A percentile compares a stretch with the other conserved stretches of the same genome.
Conservation (phyloP, 2,888 invertebrate species). For the Amphipoea oculea region DNA sequence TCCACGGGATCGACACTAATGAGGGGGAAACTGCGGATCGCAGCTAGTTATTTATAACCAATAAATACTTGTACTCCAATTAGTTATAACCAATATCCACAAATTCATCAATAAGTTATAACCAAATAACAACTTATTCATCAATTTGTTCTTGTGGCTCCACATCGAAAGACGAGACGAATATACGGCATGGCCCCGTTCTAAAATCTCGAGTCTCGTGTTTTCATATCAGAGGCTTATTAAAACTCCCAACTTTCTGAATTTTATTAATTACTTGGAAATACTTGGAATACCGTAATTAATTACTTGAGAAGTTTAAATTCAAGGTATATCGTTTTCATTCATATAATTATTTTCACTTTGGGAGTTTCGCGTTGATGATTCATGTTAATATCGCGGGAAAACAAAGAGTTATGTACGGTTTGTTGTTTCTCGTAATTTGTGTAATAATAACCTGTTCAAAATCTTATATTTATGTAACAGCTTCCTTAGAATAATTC, state of each 20-base stretch:
- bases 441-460: constrained; percentile 39
- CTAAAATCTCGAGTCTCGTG: constrained; percentile 68
- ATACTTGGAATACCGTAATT: constrained; percentile 65
- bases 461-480: constrained; percentile 24
- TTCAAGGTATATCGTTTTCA: constrained; percentile 58
- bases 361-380: constrained; percentile 33
- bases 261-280: constrained; percentile 74
- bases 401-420: constrained; percentile 48
- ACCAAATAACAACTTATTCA: neutral
- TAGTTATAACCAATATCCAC: neutral
- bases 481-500: constrained; percentile 7
- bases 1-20: too few species aligned
- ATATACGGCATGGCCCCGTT: constrained; percentile 27
- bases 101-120: neutral
- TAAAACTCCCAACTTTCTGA: constrained; percentile 79
- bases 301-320: constrained; percentile 60
- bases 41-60: too few species aligned
- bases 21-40: too few species aligned
- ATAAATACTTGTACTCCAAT: neutral
- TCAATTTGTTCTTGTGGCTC: constrained; percentile 26
- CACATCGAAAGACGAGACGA: constrained; percentile 21
- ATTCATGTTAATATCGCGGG: constrained; percentile 55
- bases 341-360: constrained; percentile 53
- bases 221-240: constrained; percentile 81
- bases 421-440: constrained; percentile 37